Base-by-base conservation (phyloP, 2,113 vertebrate genomes). In the Lethenteron reissneri region DNA sequence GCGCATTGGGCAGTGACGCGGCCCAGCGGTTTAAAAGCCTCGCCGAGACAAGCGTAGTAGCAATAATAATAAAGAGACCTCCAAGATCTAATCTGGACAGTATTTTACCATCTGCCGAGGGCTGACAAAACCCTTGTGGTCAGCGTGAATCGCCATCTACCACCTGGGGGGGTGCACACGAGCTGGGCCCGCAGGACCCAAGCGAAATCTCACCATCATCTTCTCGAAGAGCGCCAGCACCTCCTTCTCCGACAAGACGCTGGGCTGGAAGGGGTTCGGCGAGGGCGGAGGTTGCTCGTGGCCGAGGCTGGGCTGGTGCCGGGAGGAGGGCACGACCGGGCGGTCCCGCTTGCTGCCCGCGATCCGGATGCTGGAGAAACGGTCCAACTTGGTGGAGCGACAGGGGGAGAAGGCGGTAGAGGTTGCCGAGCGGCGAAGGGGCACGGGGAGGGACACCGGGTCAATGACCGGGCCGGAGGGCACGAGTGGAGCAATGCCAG, bases 331-430 rank as follows among this genome's bases (percentile, higher is more conserved):
- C 74, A 76, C 0, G 80, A 70, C 75, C 89, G 89, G 76, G 91
- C 88, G 75, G 88, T 91, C 75, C 90, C 88, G 77, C 92, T 94
- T 76, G 90, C 90, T 57, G 76, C 90, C 92, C 76, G 90, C 90
- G 56, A 80, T 85, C 78, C 89, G 82, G 78, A 94, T 92, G 75
- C 89, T 94, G 74, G 89, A 90, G 78, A 94, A 87, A 69, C 89
- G 83, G 75, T 92, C 89, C 78, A 94, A 78, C 89, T 94, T 19
- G 12, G 57, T 3, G 41, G 13, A 57, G 13, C 12, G 7, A 12
- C 12, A n/a, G 41, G 41, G 57, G 71, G 71, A 56, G 41, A 3
- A 9, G 69, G 69, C 69, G 11, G 69, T 19, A 9, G 12, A 13
- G 70, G 25, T 41, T 70, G 56, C 41, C 4, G n/a, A 14, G 56